phyloP scores from a whole-genome alignment of 2,888 invertebrate genomes.

The Branchellion lobata region DNA sequence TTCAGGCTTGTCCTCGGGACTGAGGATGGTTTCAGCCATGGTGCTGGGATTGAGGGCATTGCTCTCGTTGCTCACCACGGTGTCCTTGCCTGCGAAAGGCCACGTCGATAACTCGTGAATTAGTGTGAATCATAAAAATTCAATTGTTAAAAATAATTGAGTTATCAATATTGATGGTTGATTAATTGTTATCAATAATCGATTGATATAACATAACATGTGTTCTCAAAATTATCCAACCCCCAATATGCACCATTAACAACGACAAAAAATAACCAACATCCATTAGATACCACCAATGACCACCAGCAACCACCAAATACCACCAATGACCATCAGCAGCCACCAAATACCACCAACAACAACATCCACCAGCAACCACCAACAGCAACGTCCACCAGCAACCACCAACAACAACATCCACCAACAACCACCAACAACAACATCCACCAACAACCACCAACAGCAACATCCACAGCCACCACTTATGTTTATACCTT shows the following conservation, averaged over 20 bases:
- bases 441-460: too few relatives aligned
- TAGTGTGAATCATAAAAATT: background rate
- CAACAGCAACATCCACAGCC: too few relatives aligned
- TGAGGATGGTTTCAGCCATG: constrained; percentile 45
- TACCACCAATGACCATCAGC: too few relatives aligned
- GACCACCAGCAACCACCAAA: background rate
- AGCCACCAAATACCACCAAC: too few relatives aligned
- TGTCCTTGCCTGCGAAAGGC: constrained; percentile 44
- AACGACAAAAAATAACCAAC: too few relatives aligned
- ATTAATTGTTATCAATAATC: background rate
- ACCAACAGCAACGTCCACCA: too few relatives aligned
- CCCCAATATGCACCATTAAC: too few relatives aligned
- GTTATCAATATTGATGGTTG: background rate
- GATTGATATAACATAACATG: background rate
- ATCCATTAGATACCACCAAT: background rate
- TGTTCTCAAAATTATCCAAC: too few relatives aligned
- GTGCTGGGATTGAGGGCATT: constrained; percentile 40
- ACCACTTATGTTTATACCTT: constrained; percentile 52
- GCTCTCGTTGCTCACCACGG: constrained; percentile 35
- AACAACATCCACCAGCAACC: too few relatives aligned
- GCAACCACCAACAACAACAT: too few relatives aligned
- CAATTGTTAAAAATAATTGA: background rate
- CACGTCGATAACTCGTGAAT: background rate
- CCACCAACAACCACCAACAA: too few relatives aligned
- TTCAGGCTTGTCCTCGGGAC: constrained; percentile 44